Evolutionary conservation across 2,797 vertebrate genomes (phyloP), one percentile per base, ranked within the genome.

Genomic region (Eleutherodactylus coqui): DNA sequence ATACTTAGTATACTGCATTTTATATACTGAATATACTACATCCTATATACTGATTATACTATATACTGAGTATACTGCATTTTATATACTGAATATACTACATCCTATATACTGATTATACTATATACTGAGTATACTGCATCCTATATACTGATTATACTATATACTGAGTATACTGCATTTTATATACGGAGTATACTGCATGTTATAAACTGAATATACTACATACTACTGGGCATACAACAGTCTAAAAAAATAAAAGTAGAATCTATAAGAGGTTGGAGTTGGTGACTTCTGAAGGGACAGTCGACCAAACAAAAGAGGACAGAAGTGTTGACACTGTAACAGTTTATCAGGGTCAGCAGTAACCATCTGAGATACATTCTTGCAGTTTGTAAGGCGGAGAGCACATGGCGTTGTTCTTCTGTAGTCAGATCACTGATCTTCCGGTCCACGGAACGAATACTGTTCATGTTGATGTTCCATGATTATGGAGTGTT

Each of bases 281-380:
- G 21, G 10, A 14, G 4, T 45, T 41, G 21, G 21, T 21, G 67
- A 43, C 21, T 73, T n/a, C 34, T n/a, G 21, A 27, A 72, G 1
- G 70, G 4, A n/a, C 41, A 43, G 17, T n/a, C 8, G 2, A 67
- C 62, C 5, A 17, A 60, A 4, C 17, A 70, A 64, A 64, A 41
- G 21, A 43, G 11, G 41, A 73, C 70, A 6, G 0, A 17, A 72
- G n/a, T 16, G 38, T n/a, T 41, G 43, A 45, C 24, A 27, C 14
- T 73, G 70, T 72, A 73, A 24, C 69, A 41, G 38, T 43, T 41
- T 72, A 43, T 72, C 69, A 43, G 24, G 32, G 69, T 73, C 38
- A 73, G 11, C 43, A 55, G n/a, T 55, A 55, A 36, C 4, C 17
- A 32, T 49, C 0, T 51, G 19, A 11, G 16, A 75, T 34, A 75